Evolutionary conservation across 2,888 invertebrate genomes (phyloP), one percentile per base, ranked within the genome.

Genomic region (Megastigmus dorsalis): DNA sequence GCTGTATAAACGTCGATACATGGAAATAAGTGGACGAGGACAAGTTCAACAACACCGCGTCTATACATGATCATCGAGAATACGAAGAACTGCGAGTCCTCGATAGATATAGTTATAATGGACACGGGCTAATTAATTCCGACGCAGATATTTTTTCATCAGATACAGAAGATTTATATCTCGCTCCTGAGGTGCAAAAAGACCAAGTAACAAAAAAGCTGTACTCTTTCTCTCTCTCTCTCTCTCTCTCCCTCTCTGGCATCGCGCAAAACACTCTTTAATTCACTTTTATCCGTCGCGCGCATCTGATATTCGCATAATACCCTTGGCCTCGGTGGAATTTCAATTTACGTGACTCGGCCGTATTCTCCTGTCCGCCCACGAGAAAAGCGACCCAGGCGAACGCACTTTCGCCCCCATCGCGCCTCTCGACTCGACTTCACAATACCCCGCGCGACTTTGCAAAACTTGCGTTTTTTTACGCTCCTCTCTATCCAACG

Each of bases 351-450:
- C 48, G 20, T 18, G 23, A 20, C 23, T 23, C 59, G 43, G 20
- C 26, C 23, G 43, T 55, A 63, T 71, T 63, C 33, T 45, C 45
- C 28, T 55, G 71, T 71, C 71, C 71, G 65, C 71, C 71, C 65
- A 65, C 70, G 23, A 6, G n/a, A n/a, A n/a, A n/a, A n/a, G n/a
- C n/a, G n/a, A n/a, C n/a, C n/a, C n/a, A n/a, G n/a, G 48, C 33
- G 43, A 38, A n/a, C 45, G n/a, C 26, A 15, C 15, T 26, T 28
- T 18, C 55, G 20, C 26, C 15, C 28, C 10, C 18, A 3, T n/a
- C n/a, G n/a, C n/a, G n/a, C n/a, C n/a, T n/a, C n/a, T n/a, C n/a
- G n/a, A n/a, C n/a, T n/a, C n/a, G n/a, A n/a, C n/a, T n/a, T n/a
- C n/a, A n/a, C n/a, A n/a, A n/a, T n/a, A n/a, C n/a, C n/a, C n/a